These are phyloP conservation scores for Sceloporus undulatus DNA, from an alignment of 2,113 vertebrate genomes.

Conservation along the genomic window DNA sequence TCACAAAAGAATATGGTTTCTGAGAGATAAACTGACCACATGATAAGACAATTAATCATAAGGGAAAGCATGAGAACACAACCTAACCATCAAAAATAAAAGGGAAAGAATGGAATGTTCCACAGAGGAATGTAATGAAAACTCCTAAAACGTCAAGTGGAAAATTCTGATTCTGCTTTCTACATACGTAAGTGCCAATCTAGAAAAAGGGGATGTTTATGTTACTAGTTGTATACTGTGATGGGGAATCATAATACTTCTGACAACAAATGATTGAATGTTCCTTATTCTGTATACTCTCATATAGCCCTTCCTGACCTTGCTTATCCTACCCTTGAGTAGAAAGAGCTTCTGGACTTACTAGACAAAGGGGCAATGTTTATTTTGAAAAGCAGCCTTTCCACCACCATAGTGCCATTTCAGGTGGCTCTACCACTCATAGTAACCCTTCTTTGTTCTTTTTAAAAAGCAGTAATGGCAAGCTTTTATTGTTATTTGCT, in stretches of 20 bases:
- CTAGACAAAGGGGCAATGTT: background rate
- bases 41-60: slow-evolving; percentile 16
- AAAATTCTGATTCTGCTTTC: slow-evolving; percentile 41
- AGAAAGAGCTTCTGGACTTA: background rate
- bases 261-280: background rate
- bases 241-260: background rate
- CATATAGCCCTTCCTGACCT: background rate
- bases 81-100: slow-evolving; percentile 55
- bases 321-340: too few species aligned
- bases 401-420: background rate
- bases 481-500: too few species aligned
- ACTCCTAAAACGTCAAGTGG: slow-evolving; percentile 45
- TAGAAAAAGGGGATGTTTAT: background rate
- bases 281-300: background rate
- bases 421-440: background rate
- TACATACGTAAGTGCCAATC: background rate
- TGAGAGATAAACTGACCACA: slow-evolving; percentile 37
- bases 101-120: slow-evolving; percentile 56
- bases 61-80: slow-evolving; percentile 39
- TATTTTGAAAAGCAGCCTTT: background rate
- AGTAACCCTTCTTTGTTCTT: too few species aligned
- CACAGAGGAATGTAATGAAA: slow-evolving; percentile 45
- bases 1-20: slow-evolving; percentile 35
- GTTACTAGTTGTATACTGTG: background rate
- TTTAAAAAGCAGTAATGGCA: too few species aligned